A percentile compares a stretch with the other conserved stretches of the same genome.
Evolutionary conservation across 2,888 invertebrate species (phyloP).

Genomic region (Plagodis pulveraria): DNA sequence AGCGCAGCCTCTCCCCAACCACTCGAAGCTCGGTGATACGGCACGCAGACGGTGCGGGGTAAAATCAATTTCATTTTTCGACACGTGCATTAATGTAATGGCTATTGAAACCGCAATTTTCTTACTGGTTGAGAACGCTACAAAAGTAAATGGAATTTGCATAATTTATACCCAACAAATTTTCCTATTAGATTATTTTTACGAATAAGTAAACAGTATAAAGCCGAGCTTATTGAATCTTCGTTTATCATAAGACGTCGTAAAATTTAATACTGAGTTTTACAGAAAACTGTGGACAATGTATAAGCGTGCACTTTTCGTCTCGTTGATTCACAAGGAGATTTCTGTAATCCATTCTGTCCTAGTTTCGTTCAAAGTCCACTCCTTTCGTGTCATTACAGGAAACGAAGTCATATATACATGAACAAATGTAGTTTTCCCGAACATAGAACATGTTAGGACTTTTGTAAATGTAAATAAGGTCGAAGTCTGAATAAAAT

Average conservation of each 20-base stretch:
- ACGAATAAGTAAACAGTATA: slow-evolving; percentile 17
- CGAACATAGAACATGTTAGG: slow-evolving; percentile 19
- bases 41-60: slow-evolving; percentile 77
- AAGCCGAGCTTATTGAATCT: slow-evolving; percentile 29
- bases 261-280: slow-evolving; percentile 28
- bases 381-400: slow-evolving; percentile 76
- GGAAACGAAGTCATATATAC: slow-evolving; percentile 69
- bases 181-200: slow-evolving; percentile 23
- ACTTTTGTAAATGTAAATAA: slow-evolving; percentile 40
- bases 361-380: slow-evolving; percentile 73
- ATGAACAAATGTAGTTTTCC: slow-evolving; percentile 45
- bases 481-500: slow-evolving; percentile 46
- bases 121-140: slow-evolving; percentile 28
- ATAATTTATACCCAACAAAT: slow-evolving; percentile 34
- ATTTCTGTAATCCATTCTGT: slow-evolving; percentile 70
- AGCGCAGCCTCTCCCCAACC: slow-evolving; percentile 75
- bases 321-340: slow-evolving; percentile 52
- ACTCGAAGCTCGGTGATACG: slow-evolving; percentile 79
- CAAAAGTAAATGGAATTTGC: slow-evolving; percentile 36
- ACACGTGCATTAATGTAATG: slow-evolving; percentile 79
- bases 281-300: slow-evolving; percentile 25
- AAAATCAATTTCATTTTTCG: slow-evolving; percentile 84
- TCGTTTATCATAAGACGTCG: slow-evolving; percentile 6
- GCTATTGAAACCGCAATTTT: slow-evolving; percentile 63
- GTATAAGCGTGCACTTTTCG: slow-evolving; percentile 50